phyloP scores from a whole-genome alignment of 35 echinoderm and acorn worm species.

The Ophiothrix spiculata region DNA sequence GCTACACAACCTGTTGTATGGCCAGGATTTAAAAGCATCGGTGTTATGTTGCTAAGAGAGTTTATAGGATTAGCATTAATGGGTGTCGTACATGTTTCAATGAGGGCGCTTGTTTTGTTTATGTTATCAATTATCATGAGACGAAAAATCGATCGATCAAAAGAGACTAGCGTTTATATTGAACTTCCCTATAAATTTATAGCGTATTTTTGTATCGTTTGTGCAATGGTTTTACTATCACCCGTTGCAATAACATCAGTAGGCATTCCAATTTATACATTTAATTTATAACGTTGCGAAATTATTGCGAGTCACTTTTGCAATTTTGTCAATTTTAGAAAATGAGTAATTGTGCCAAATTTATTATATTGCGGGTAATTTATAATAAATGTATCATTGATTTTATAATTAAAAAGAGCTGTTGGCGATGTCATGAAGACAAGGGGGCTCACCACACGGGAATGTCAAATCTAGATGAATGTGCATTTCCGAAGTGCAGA shows the following conservation, averaged over 20 bases:
- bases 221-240: conserved; percentile 25
- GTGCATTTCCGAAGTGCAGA: no score
- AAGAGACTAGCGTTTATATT: conserved; percentile 45
- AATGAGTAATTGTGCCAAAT: no score
- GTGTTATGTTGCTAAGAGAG: conserved; percentile 51
- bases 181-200: conserved; percentile 74
- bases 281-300: not conserved
- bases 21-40: conserved; percentile 31
- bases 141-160: conserved; percentile 44
- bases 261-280: conserved; percentile 24
- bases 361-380: no score
- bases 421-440: no score
- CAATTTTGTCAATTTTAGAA: no score
- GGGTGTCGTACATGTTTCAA: conserved; percentile 42
- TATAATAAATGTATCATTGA: no score
- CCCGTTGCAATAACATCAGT: conserved; percentile 43
- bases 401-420: no score
- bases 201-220: conserved; percentile 44
- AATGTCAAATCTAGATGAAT: no score
- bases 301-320: no score
- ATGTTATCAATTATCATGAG: conserved; percentile 46
- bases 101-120: conserved; percentile 54
- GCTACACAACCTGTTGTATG: conserved; percentile 31
- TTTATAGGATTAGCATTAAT: conserved; percentile 37
- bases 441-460: no score